Base-by-base conservation (phyloP, 2,113 vertebrate species). In the Hipposideros armiger region DNA sequence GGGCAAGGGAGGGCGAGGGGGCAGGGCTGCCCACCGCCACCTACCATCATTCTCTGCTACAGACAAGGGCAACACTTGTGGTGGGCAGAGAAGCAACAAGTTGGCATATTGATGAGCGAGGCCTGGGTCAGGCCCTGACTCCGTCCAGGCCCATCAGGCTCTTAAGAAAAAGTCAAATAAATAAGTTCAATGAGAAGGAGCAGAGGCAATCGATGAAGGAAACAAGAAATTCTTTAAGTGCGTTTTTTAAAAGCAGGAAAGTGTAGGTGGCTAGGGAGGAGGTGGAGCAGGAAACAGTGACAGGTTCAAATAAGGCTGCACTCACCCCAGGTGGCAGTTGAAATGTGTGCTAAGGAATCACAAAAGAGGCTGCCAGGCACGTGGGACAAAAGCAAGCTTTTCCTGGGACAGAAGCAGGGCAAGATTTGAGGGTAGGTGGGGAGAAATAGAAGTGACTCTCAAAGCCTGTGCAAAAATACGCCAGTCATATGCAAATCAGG, bases 291-390 rank as follows among this genome's bases (percentile, higher is more conserved):
- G 72, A 93, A 80, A 42, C 60, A n/a, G 45, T 76, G 73, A 72
- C 64, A 81, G 56, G 92, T 94, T 91, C 94, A 95, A 42, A 54
- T 24, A 30, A 98, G 92, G 90, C 94, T 90, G 72, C 36, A 1
- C 20, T 36, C 11, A 32, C 52, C 45, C 19, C 40, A 7, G 60
- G 7, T 72, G 77, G 50, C 36, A 24, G 72, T 11, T 60, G 62
- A 73, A 90, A 30, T 58, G 62, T 0, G 32, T 42, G 76, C 76
- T 94, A 42, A 42, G n/a, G 14, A 47, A 80, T 89, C 76, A 77
- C 47, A 54, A 64, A 76, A 58, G 92, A 77, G 15, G 50, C 77
- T 91, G 47, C 17, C 82, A 86, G 93, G 82, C 42, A 60, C 1
- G 0, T 19, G 13, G 74, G 15, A 88, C 60, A 60, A 62, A 84